Evolutionary conservation across 2,797 vertebrate species (phyloP).

Genomic region (Arnoldichthys spilopterus): DNA sequence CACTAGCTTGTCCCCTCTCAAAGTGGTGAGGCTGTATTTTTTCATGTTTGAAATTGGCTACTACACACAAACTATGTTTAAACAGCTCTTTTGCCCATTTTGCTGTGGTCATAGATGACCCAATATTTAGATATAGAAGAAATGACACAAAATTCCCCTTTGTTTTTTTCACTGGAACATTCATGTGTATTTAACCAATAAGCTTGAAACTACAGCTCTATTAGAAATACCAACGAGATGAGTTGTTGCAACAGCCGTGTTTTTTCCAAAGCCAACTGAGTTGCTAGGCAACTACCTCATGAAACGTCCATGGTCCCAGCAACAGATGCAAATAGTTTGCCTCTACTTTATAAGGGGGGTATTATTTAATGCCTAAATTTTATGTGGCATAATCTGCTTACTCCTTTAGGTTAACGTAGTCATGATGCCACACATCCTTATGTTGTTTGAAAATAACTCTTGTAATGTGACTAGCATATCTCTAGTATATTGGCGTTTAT

Average conservation of each 20-base stretch:
- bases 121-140: no score
- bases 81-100: no score
- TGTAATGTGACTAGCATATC: no score
- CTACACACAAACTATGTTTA: background rate
- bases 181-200: conserved; percentile 31
- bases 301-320: conserved; percentile 63
- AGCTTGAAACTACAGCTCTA: conserved; percentile 48
- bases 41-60: background rate
- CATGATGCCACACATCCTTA: no score
- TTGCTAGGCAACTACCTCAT: conserved; percentile 65
- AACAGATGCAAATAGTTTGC: conserved; percentile 68
- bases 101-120: no score
- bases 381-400: no score
- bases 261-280: conserved; percentile 69
- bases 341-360: no score
- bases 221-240: conserved; percentile 67
- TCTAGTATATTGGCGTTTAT: no score
- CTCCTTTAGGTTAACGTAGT: no score
- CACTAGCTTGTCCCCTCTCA: background rate
- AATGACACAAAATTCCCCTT: no score
- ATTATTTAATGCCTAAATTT: no score
- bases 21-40: background rate
- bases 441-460: no score
- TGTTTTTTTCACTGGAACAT: background rate
- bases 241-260: conserved; percentile 65